These are phyloP conservation scores for Sinocyclocheilus grahami DNA, from an alignment of 2,113 vertebrate genomes.

Conservation along the genomic window DNA sequence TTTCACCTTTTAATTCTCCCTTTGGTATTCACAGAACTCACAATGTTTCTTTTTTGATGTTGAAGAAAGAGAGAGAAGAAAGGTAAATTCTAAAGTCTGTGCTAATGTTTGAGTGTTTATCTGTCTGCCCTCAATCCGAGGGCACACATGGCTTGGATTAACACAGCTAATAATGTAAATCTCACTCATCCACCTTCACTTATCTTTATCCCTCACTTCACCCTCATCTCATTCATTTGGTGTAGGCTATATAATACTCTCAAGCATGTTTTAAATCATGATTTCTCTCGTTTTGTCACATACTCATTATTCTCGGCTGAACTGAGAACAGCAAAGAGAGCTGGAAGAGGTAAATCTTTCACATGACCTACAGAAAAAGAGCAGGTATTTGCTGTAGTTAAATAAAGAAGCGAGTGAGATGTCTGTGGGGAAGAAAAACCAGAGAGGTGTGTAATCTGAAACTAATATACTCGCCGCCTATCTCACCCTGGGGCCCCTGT, in stretches of 20 bases:
- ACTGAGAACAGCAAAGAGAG: constrained; percentile 59
- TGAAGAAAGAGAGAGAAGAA: constrained; percentile 66
- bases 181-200: constrained; percentile 35
- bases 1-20: background rate
- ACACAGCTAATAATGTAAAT: constrained; percentile 42
- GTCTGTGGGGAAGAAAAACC: background rate
- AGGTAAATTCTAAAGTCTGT: constrained; percentile 62
- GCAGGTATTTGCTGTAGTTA: background rate
- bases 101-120: constrained; percentile 30
- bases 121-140: constrained; percentile 36
- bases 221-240: background rate
- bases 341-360: constrained; percentile 65
- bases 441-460: background rate
- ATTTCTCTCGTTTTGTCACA: background rate
- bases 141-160: constrained; percentile 40
- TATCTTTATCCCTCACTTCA: constrained; percentile 33
- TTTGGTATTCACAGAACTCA: constrained; percentile 64
- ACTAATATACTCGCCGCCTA: background rate
- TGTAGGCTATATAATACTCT: background rate
- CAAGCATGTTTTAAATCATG: background rate
- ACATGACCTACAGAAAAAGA: background rate
- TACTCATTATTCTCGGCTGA: constrained; percentile 14
- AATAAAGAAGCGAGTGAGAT: background rate
- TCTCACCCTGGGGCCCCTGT: constrained; percentile 44
- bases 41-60: constrained; percentile 74